A percentile compares a stretch with the other conserved stretches of the same genome.
phyloP scores from a whole-genome alignment of 2,797 vertebrate species.

The Eidolon dupreanum region DNA sequence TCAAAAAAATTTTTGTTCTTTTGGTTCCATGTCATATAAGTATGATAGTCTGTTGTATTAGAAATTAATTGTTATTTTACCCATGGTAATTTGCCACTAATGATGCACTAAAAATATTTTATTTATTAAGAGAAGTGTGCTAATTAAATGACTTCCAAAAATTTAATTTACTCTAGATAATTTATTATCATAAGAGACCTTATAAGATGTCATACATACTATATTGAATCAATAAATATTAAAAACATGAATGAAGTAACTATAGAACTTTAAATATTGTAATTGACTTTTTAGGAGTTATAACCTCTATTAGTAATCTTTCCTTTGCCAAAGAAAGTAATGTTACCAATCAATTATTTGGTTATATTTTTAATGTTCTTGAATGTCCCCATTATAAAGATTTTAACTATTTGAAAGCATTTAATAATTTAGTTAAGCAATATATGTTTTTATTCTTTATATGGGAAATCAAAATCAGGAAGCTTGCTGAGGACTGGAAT shows the following conservation, averaged over 20 bases:
- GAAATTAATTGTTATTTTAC: conserved; percentile 36
- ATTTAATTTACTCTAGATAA: neutral
- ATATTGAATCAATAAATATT: neutral
- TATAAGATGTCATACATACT: neutral
- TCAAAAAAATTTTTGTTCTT: neutral
- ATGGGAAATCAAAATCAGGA: neutral
- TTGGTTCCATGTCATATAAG: neutral
- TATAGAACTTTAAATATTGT: neutral
- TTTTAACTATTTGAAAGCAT: neutral
- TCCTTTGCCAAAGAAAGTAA: neutral
- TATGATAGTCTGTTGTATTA: neutral
- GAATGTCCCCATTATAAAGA: neutral
- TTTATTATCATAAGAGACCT: neutral
- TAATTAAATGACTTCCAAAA: conserved; percentile 13
- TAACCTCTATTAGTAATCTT: neutral
- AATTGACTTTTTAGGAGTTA: neutral
- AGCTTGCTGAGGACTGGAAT: neutral
- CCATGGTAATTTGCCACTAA: neutral
- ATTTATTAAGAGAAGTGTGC: neutral
- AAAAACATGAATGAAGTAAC: neutral
- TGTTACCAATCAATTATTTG: neutral
- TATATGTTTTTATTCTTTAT: neutral
- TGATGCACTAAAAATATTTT: neutral
- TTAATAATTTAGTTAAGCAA: neutral
- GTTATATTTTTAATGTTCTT: neutral